Conservation (phyloP, 2,797 vertebrate species). For the Rhinatrema bivittatum region DNA sequence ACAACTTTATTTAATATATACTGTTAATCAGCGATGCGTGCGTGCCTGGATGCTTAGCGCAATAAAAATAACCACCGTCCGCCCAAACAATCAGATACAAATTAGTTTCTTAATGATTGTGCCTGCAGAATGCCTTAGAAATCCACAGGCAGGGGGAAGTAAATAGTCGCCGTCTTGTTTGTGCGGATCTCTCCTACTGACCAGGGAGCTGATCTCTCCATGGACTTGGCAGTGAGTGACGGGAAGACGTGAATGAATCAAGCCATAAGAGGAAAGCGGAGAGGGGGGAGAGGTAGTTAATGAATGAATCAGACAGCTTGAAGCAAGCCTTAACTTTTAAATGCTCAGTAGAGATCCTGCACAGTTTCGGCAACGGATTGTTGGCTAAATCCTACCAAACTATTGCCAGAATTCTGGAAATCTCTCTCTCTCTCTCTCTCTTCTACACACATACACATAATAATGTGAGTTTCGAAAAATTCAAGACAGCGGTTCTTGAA, state of each 20-base stretch:
- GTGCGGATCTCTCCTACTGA: conserved; percentile 41
- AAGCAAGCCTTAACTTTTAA: conserved; percentile 27
- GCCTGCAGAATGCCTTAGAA: conserved; percentile 62
- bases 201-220: conserved; percentile 36
- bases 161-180: conserved; percentile 58
- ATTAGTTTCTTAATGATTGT: conserved; percentile 72
- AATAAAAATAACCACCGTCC: conserved; percentile 72
- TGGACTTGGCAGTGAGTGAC: conserved; percentile 44
- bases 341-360: no score
- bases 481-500: no score
- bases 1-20: conserved; percentile 79
- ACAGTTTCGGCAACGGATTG: no score
- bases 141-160: conserved; percentile 58
- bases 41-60: conserved; percentile 68
- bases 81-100: conserved; percentile 77
- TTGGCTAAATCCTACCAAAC: no score
- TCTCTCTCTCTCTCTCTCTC: no score
- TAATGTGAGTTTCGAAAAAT: no score
- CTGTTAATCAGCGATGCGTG: conserved; percentile 75
- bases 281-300: no score
- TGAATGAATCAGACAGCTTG: conserved; percentile 28
- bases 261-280: conserved; percentile 26
- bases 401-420: no score
- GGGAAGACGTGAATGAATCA: conserved; percentile 30
- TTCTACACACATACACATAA: no score